Percentiles rank a stretch among this genome's conserved stretches.
These are phyloP conservation scores for Macaria liturata DNA, from an alignment of 2,888 invertebrate species.

Conservation along the genomic window DNA sequence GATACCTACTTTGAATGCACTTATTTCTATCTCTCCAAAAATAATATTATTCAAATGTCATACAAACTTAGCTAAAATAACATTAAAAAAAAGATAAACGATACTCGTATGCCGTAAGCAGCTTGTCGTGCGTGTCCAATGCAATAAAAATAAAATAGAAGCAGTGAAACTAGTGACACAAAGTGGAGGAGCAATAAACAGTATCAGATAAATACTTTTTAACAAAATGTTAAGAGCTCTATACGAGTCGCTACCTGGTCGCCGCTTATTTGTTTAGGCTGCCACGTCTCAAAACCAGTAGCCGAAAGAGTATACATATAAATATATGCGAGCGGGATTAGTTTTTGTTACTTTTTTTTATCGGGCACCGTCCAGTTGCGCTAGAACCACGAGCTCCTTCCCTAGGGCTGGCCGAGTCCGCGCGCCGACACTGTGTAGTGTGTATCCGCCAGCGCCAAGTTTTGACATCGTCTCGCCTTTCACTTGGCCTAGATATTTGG, in stretches of 20 bases:
- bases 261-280: slow-evolving; percentile 81
- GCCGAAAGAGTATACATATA: slow-evolving; percentile 67
- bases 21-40: too few relatives aligned
- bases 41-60: too few relatives aligned
- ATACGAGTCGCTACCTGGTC: slow-evolving; percentile 76
- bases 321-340: slow-evolving; percentile 59
- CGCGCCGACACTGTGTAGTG: slow-evolving; percentile 24
- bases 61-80: too few relatives aligned
- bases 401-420: slow-evolving; percentile 54
- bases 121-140: slow-evolving; percentile 14
- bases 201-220: slow-evolving; percentile 74
- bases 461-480: slow-evolving; percentile 76
- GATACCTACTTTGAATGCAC: slow-evolving; percentile 1
- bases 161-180: slow-evolving; percentile 26
- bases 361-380: slow-evolving; percentile 64
- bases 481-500: slow-evolving; percentile 81
- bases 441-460: slow-evolving; percentile 56
- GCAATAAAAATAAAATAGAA: slow-evolving; percentile 21
- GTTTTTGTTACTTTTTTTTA: slow-evolving; percentile 77
- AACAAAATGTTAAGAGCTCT: slow-evolving; percentile 70
- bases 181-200: slow-evolving; percentile 51
- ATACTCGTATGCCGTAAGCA: slow-evolving; percentile 1
- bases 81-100: slow-evolving; percentile 3
- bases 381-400: slow-evolving; percentile 52
- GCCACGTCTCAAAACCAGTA: slow-evolving; percentile 79